These are phyloP conservation scores for Eupithecia subfuscata DNA, from an alignment of 2,888 invertebrate genomes.

Conservation along the genomic window DNA sequence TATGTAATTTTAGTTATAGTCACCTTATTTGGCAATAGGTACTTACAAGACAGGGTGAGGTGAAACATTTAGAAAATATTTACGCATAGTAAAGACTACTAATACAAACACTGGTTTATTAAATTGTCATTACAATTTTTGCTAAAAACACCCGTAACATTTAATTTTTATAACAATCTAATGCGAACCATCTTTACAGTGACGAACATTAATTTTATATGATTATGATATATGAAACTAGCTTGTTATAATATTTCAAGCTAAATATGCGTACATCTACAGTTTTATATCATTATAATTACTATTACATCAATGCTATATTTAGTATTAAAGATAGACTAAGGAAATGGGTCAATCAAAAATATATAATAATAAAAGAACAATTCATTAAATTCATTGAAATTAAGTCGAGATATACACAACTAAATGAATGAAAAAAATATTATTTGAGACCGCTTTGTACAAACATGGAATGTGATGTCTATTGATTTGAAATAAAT, in stretches of 20 bases:
- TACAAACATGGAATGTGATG: conserved; percentile 81
- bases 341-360: conserved; percentile 21
- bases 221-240: conserved; percentile 23
- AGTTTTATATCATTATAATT: conserved; percentile 22
- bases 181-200: conserved; percentile 64
- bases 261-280: conserved; percentile 28
- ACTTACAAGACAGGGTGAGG: background rate
- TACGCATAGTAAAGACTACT: background rate
- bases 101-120: conserved; percentile 60
- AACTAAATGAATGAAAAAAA: conserved; percentile 28
- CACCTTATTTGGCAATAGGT: conserved; percentile 3
- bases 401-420: conserved; percentile 13
- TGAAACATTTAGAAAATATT: background rate
- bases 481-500: conserved; percentile 57
- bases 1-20: background rate
- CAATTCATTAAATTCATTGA: background rate
- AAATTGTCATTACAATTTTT: conserved; percentile 41
- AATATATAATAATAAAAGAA: background rate
- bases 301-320: conserved; percentile 29
- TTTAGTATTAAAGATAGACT: conserved; percentile 20
- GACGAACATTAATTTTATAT: conserved; percentile 22
- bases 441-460: conserved; percentile 51
- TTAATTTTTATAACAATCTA: conserved; percentile 71
- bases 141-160: conserved; percentile 70
- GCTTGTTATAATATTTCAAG: conserved; percentile 31